Base-by-base conservation (phyloP, 1,140 invertebrate genomes). In the Tetramorium simillimum region DNA sequence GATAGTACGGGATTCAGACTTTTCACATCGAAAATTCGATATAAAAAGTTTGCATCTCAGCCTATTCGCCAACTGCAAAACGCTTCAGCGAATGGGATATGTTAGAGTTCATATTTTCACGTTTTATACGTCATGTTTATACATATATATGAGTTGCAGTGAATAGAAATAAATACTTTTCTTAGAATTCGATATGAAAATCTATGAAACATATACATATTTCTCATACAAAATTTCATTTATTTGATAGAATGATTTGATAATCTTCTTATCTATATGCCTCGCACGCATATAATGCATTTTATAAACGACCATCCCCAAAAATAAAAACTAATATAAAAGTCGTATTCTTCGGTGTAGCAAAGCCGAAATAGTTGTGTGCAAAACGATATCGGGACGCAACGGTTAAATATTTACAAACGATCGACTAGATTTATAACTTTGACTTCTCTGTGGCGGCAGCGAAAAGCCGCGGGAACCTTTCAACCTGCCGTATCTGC, bases 371-470 rank as follows among this genome's bases (percentile, higher is more conserved):
- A n/a, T 37, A 51, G 21, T 2, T 56, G 21, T 9, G 10, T 46
- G 14, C 24, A 58, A 4, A 82, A 82, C 18, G 18, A 60, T 60
- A 60, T 5, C 10, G 18, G 18, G 16, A 3, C 24, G 40, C 24
- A 18, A 33, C 46, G 16, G 14, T 70, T 58, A 70, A 84, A 75
- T 84, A 73, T 75, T 84, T 75, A 84, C 72, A 84, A 73, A 73
- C 43, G n/a, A 84, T 84, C 80, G 28, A 84, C 21, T 18, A 28
- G 14, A 12, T 75, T 73, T 58, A 84, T 73, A 60, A 70, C n/a
- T n/a, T 81, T 33, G 7, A 56, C 46, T 16, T 21, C 16, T 21
- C 80, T 18, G 80, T 33, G 69, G 53, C 24, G 24, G 33, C 40
- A 12, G 5, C n/a, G n/a, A 56, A 60, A 75, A 84, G 69, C 69